Percentiles rank a stretch among this genome's conserved stretches.
Conservation (phyloP, 2,113 vertebrate genomes). For the Calyptomena viridis region DNA sequence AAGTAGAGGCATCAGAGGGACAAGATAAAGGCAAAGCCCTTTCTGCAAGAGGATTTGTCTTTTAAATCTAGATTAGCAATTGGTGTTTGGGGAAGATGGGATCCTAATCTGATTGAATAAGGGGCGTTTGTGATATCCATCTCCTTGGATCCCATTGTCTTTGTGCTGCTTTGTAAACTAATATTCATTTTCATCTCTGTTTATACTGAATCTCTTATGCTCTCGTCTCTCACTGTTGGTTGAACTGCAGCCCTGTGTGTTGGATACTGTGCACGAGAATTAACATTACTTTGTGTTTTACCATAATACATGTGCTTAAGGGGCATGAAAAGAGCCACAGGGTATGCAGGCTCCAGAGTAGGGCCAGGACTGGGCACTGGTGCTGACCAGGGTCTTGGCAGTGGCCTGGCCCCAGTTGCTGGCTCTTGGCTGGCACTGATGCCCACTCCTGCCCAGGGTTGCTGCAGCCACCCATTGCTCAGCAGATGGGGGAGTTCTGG, state of each 20-base stretch:
- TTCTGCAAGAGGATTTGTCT: conserved; percentile 46
- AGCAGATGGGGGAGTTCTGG: background rate
- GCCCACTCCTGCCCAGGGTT: background rate
- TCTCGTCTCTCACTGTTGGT: background rate
- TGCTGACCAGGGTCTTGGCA: accelerated
- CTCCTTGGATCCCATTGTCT: conserved; percentile 52
- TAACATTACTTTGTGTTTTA: background rate
- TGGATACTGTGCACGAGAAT: background rate
- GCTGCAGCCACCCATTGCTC: background rate
- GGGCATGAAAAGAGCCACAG: background rate
- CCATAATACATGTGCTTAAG: background rate
- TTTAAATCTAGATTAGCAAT: conserved; percentile 41
- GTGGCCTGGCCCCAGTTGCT: accelerated
- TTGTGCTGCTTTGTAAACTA: conserved; percentile 55
- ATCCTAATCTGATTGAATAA: conserved; percentile 46
- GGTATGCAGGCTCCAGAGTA: background rate
- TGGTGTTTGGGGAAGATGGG: conserved; percentile 44
- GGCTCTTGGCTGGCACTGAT: background rate
- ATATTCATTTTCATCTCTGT: conserved; percentile 28
- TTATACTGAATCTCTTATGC: background rate
- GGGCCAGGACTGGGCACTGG: background rate
- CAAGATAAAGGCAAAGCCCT: conserved; percentile 43
- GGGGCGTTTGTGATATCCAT: conserved; percentile 20
- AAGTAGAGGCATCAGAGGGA: conserved; percentile 8
- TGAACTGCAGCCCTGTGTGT: background rate